These are phyloP conservation scores for Buceros bicornis DNA, from an alignment of 2,797 vertebrate species.

Conservation along the genomic window DNA sequence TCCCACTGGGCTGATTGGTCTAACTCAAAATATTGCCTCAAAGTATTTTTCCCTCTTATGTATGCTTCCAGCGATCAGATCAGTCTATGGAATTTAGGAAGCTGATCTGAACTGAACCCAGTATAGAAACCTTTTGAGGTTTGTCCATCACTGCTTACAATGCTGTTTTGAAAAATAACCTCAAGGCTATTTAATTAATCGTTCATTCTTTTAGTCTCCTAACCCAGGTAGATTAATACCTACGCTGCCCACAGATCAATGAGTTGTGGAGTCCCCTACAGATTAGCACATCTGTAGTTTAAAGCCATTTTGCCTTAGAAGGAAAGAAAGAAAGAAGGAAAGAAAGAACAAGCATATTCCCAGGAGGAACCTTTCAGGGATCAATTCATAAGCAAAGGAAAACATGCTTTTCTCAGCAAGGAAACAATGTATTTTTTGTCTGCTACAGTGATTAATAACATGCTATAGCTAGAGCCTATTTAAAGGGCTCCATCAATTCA, in stretches of 20 bases:
- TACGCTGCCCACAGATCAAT: conserved; percentile 72
- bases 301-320: conserved; percentile 65
- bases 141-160: conserved; percentile 42
- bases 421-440: conserved; percentile 62
- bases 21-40: neutral
- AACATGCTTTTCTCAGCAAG: conserved; percentile 79
- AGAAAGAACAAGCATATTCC: conserved; percentile 47
- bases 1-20: neutral
- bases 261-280: conserved; percentile 61
- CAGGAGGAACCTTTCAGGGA: conserved; percentile 53
- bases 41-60: neutral
- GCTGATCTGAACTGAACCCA: conserved; percentile 23
- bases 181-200: conserved; percentile 76
- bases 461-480: conserved; percentile 34
- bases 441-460: conserved; percentile 70
- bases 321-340: neutral
- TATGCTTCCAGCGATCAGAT: neutral
- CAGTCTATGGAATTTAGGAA: conserved; percentile 28
- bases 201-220: conserved; percentile 64
- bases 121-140: conserved; percentile 26
- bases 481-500: conserved; percentile 67
- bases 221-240: conserved; percentile 70
- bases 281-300: conserved; percentile 76
- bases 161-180: conserved; percentile 74
- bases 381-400: conserved; percentile 79